These are phyloP conservation scores for Anomalospiza imberbis DNA, from an alignment of 2,797 vertebrate species.

Conservation along the genomic window DNA sequence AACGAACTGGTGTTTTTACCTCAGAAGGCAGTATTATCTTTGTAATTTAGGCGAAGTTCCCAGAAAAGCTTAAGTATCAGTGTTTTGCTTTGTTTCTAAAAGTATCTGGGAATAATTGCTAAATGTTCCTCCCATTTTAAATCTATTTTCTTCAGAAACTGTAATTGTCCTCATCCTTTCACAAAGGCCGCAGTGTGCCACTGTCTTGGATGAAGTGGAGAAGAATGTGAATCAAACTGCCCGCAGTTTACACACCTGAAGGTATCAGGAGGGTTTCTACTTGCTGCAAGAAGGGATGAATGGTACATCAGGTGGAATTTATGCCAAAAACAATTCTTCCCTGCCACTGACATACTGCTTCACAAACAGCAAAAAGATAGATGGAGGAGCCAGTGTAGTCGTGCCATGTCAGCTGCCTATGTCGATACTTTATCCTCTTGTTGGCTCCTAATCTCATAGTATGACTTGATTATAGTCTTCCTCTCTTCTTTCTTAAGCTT, in stretches of 20 bases:
- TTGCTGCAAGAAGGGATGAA: not conserved
- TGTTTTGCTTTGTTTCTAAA: conserved; percentile 17
- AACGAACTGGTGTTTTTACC: conserved; percentile 5
- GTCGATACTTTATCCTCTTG: not conserved
- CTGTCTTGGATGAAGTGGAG: not conserved
- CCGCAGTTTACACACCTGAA: not conserved
- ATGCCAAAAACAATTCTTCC: not conserved
- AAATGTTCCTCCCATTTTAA: not conserved
- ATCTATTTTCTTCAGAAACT: not conserved
- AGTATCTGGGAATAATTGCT: not conserved
- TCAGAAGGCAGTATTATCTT: not conserved
- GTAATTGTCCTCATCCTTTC: not conserved
- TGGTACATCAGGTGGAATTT: not conserved
- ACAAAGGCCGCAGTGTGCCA: not conserved
- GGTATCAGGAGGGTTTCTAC: not conserved
- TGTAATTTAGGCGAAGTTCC: conserved; percentile 1
- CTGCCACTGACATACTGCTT: fast-evolving
- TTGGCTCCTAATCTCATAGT: not conserved
- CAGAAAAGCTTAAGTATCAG: not conserved
- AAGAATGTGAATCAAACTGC: not conserved
- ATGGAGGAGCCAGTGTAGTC: not conserved
- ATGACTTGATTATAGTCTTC: not conserved
- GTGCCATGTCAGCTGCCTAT: not conserved
- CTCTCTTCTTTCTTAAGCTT: not conserved
- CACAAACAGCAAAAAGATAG: not conserved